Percentiles rank a stretch among this genome's conserved stretches.
Conservation (phyloP, 2,888 invertebrate genomes). For the Orchestes rusci region DNA sequence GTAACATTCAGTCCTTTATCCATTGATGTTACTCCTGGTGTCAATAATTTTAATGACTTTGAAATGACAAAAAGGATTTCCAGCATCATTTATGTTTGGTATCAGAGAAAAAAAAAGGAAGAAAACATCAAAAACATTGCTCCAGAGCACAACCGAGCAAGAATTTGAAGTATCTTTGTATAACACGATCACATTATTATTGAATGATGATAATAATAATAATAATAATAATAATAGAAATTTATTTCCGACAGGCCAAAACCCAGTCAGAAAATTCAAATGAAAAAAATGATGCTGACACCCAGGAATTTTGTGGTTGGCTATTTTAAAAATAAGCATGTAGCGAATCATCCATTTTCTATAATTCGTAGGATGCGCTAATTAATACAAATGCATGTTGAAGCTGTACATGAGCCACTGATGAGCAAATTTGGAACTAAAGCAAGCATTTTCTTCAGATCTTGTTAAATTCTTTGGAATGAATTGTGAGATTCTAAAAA, state of each 20-base stretch:
- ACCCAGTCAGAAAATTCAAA: too few species aligned
- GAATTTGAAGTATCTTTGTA: not conserved
- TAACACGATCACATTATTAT: not conserved
- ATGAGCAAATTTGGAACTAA: too few species aligned
- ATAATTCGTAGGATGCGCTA: not conserved
- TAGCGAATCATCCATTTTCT: not conserved
- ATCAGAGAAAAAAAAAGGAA: not conserved
- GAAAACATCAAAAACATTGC: not conserved
- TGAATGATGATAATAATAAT: too few species aligned
- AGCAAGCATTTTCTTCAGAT: too few species aligned
- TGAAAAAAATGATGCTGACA: not conserved
- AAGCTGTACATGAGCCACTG: not conserved
- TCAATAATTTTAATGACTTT: not conserved
- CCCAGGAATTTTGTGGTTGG: not conserved
- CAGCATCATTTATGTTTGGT: not conserved
- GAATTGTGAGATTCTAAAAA: too few species aligned
- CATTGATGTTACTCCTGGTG: too few species aligned
- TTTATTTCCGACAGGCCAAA: too few species aligned
- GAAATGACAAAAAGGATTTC: not conserved
- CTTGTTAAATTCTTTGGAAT: too few species aligned
- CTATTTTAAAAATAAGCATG: not conserved
- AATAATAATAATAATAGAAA: too few species aligned
- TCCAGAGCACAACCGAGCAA: not conserved
- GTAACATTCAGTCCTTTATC: too few species aligned
- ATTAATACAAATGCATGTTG: conserved; percentile 1